Evolutionary conservation across 2,797 vertebrate species (phyloP).

Genomic region (Tinamus major): DNA sequence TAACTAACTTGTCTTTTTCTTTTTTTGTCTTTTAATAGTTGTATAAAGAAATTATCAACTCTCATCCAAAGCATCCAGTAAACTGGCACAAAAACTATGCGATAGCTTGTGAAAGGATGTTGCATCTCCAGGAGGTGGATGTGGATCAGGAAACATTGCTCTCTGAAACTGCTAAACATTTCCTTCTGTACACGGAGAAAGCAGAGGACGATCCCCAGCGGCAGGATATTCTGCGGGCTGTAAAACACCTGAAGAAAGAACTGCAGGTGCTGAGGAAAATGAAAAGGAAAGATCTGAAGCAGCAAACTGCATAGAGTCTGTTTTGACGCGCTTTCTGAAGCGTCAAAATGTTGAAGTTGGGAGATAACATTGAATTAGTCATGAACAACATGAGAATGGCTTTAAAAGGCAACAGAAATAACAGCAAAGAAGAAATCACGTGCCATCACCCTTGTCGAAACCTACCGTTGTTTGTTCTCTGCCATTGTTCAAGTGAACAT

Average conservation of each 20-base stretch:
- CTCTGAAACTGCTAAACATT: slow-evolving; percentile 87
- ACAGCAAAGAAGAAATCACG: neutral
- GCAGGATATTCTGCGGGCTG: slow-evolving; percentile 83
- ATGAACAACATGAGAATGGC: neutral
- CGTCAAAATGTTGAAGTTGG: neutral
- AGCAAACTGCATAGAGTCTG: neutral
- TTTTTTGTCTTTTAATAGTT: slow-evolving; percentile 79
- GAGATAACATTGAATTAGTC: neutral
- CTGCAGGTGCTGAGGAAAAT: slow-evolving; percentile 79
- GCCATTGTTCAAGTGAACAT: neutral
- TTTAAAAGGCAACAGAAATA: neutral
- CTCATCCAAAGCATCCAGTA: slow-evolving; percentile 86
- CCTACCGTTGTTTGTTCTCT: neutral
- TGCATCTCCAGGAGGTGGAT: slow-evolving; percentile 78
- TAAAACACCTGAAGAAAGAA: slow-evolving; percentile 88
- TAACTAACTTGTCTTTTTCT: slow-evolving; percentile 3
- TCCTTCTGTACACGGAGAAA: slow-evolving; percentile 86
- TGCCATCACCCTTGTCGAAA: neutral
- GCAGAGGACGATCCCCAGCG: slow-evolving; percentile 87
- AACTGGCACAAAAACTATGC: slow-evolving; percentile 99
- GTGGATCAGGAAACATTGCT: slow-evolving; percentile 84
- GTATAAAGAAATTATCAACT: slow-evolving; percentile 90
- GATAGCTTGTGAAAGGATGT: slow-evolving; percentile 91
- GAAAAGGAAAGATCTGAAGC: slow-evolving; percentile 21
- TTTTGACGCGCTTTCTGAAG: neutral